Percentiles rank a stretch among this genome's conserved stretches.
Conservation (phyloP, 1,140 invertebrate genomes). For the Drosophila parabipectinata region DNA sequence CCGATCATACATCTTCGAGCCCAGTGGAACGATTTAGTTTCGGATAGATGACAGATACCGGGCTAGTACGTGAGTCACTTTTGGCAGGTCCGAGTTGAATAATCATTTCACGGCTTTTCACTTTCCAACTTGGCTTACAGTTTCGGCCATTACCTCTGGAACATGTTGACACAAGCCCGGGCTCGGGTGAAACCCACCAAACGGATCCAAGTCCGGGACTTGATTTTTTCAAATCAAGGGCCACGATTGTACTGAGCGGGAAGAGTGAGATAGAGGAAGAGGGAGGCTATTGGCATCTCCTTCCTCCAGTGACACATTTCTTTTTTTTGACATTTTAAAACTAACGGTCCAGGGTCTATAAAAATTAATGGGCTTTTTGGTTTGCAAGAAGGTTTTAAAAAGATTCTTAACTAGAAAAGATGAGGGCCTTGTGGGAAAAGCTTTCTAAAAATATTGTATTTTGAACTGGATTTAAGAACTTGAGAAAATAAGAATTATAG, state of each 20-base stretch:
- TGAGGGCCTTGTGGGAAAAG: too few species aligned
- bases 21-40: constrained; percentile 38
- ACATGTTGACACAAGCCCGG: background rate
- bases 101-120: constrained; percentile 45
- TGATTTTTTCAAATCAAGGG: constrained; percentile 24
- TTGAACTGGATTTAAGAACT: too few species aligned
- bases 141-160: background rate
- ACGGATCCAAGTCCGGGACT: constrained; percentile 29
- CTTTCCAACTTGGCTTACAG: constrained; percentile 42
- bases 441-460: too few species aligned
- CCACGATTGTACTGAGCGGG: constrained; percentile 12
- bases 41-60: constrained; percentile 38
- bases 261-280: background rate
- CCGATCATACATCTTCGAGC: constrained; percentile 10
- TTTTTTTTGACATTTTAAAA: background rate
- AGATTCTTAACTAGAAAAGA: background rate
- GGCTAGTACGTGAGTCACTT: constrained; percentile 36
- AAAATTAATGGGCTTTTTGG: background rate
- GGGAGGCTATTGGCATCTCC: background rate
- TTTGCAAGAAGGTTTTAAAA: constrained; percentile 5
- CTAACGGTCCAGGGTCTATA: constrained; percentile 2
- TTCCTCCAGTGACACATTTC: constrained; percentile 16
- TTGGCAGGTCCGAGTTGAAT: background rate
- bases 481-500: too few species aligned
- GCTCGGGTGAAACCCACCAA: constrained; percentile 26